Percentiles rank a stretch among this genome's conserved stretches.
Conservation (phyloP, 2,113 vertebrate species). For the Casuarius casuarius region DNA sequence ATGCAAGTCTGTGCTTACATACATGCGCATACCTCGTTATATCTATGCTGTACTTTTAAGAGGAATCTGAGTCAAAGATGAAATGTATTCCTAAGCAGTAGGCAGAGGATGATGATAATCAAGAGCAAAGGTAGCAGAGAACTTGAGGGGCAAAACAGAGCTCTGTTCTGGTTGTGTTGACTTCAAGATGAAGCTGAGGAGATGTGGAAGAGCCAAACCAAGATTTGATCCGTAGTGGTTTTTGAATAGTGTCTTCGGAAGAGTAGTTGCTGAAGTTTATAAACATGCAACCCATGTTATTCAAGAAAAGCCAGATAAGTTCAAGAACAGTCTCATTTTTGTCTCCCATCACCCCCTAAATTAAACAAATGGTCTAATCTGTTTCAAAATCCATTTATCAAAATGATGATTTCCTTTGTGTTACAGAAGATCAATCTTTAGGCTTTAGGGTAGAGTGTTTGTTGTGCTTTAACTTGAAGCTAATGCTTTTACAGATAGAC, state of each 20-base stretch:
- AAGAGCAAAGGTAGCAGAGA: neutral
- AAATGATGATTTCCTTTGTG: neutral
- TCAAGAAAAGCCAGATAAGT: neutral
- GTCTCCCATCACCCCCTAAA: neutral
- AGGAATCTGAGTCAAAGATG: neutral
- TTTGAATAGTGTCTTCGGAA: neutral
- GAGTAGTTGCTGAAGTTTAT: neutral
- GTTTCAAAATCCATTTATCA: neutral
- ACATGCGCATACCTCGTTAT: rapidly evolving
- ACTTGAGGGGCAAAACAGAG: neutral
- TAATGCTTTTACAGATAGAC: neutral
- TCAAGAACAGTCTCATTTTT: neutral
- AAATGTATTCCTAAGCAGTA: neutral
- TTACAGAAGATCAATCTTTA: neutral
- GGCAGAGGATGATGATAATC: neutral
- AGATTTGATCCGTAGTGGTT: neutral
- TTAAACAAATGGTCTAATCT: neutral
- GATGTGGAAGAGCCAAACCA: neutral
- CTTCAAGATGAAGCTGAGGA: neutral
- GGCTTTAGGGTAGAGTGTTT: neutral
- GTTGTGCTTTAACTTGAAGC: neutral
- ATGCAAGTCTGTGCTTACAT: neutral
- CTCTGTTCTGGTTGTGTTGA: neutral
- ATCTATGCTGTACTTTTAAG: neutral
- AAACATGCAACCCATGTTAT: neutral